Percentiles rank a stretch among this genome's conserved stretches.
Evolutionary conservation across 2,113 vertebrate species (phyloP).

Genomic region (Megaptera novaeangliae): DNA sequence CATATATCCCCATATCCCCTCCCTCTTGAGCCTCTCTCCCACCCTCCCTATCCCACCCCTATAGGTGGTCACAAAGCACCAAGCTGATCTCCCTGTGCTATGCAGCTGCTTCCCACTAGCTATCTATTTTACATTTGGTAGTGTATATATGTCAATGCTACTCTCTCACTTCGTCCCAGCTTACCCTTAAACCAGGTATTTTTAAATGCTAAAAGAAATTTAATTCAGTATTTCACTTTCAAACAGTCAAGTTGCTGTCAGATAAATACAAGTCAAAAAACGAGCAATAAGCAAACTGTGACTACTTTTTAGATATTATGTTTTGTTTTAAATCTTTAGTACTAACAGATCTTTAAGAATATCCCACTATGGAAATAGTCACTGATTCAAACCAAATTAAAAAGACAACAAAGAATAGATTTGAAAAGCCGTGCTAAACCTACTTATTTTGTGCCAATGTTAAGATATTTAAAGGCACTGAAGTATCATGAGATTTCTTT

Average conservation of each 20-base stretch:
- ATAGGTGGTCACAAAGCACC: too few species aligned
- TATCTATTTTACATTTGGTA: too few species aligned
- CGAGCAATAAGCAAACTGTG: not conserved
- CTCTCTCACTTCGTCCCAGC: too few species aligned
- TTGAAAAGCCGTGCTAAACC: constrained; percentile 7
- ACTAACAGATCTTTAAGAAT: constrained; percentile 1
- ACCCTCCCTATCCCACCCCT: too few species aligned
- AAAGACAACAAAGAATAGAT: not conserved
- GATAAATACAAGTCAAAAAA: not conserved
- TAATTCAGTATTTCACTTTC: constrained; percentile 42
- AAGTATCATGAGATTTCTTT: not conserved
- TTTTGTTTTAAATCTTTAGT: constrained; percentile 22
- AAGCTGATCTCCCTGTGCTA: too few species aligned
- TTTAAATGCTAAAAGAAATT: not conserved
- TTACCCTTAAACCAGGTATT: not conserved
- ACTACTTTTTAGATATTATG: not conserved
- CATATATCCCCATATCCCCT: too few species aligned
- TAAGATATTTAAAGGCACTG: constrained; percentile 21
- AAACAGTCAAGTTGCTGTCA: not conserved
- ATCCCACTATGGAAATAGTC: not conserved
- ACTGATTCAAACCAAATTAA: constrained; percentile 27
- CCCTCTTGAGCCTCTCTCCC: too few species aligned
- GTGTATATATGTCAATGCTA: too few species aligned
- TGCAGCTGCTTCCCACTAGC: too few species aligned
- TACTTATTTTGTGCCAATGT: constrained; percentile 16